Evolutionary conservation across 2,113 vertebrate species (phyloP).

Genomic region (Dicrurus megarhynchus): DNA sequence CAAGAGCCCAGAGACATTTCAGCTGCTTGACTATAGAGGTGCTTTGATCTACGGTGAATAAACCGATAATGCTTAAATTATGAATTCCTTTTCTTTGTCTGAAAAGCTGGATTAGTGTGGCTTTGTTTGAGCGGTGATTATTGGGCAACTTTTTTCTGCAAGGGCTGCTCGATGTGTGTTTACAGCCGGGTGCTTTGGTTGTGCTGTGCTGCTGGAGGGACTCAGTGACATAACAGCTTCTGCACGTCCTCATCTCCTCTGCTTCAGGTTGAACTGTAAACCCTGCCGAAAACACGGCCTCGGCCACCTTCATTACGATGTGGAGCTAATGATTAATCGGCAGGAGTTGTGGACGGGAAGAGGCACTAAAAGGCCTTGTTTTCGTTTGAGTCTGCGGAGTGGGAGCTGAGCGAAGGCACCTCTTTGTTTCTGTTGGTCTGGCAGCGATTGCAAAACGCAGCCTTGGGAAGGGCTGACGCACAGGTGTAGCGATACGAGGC

Average conservation of each 20-base stretch:
- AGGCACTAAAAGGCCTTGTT: neutral
- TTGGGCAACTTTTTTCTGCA: neutral
- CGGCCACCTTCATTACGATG: fast-evolving
- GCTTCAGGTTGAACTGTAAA: neutral
- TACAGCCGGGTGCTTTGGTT: neutral
- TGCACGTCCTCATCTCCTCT: fast-evolving
- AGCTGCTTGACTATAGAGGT: neutral
- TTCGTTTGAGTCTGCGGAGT: fast-evolving
- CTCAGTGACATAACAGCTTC: neutral
- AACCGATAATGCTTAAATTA: constrained; percentile 20
- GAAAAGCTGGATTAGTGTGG: neutral
- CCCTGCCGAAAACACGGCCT: neutral
- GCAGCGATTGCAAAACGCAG: neutral
- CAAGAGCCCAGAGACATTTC: constrained; percentile 1
- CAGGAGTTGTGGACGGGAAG: neutral
- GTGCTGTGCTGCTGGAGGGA: neutral
- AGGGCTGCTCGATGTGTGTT: neutral
- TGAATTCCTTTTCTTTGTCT: constrained; percentile 20
- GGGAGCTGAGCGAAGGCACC: neutral
- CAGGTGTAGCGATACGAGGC: neutral
- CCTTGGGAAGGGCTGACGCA: constrained; percentile 9
- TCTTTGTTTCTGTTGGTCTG: constrained; percentile 9
- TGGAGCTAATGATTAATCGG: neutral
- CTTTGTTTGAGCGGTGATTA: neutral
- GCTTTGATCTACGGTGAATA: constrained; percentile 36